Base-by-base conservation (phyloP, 92 coral and sea anemone genomes). In the Meandrina meandrites region DNA sequence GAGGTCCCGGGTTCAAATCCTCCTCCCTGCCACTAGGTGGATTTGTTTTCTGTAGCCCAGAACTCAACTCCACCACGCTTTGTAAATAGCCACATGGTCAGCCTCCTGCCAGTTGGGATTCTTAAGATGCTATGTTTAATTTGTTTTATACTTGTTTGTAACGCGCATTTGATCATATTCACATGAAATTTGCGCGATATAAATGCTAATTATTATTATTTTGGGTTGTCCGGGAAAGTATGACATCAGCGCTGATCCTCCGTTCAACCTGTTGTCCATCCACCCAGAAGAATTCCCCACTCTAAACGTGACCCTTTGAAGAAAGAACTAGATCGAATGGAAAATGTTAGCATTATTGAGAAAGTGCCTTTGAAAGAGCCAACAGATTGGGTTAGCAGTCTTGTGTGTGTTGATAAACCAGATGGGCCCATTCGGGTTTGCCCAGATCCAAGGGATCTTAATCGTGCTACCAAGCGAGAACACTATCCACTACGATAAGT, bases 281-380 rank as follows among this genome's bases (percentile, higher is more conserved):
- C 95, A 32, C 90, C 90, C 67, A 17, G 31, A 24, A 22, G 82
- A 92, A 86, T 56, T 84, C 88, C 93, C 45, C 78, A 72, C 75
- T 82, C 86, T 0, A 73, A 72, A 53, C 72, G 84, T 21, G 90
- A 48, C 42, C 75, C 71, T n/a, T 76, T 85, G 27, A 56, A 53
- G 58, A 53, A 76, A 56, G 82, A 85, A 57, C 76, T 79, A 53
- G 84, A 78, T 36, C 77, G 84, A 8, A 86, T 78, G 89, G 89
- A 76, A 42, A 78, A 48, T 60, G 60, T 31, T 42, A 73, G 78
- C 28, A 86, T 86, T 42, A 50, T 50, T 3, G 54, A 50, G 85
- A 86, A 79, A 78, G 83, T 58, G 1, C 84, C 84, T 53, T 31
- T 86, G n/a, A 86, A 86, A 24, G 84, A 86, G 67, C 89, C 68